Evolutionary conservation across 2,797 vertebrate genomes (phyloP), one percentile per base, ranked within the genome.

Genomic region (Sus cebifrons): DNA sequence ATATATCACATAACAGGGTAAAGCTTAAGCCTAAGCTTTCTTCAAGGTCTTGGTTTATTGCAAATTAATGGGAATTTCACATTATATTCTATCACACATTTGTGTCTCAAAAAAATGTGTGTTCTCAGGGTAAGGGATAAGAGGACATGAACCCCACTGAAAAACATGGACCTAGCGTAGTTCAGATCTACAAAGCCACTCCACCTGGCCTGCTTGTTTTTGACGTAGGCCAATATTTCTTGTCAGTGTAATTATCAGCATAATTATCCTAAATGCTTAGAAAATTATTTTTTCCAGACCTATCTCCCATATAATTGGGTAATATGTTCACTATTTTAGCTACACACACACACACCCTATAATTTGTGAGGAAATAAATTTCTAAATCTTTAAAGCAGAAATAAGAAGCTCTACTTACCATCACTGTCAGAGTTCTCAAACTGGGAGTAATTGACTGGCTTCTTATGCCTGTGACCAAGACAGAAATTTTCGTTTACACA

Each of bases 401-500:
- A 75, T 68, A 89, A 71, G 6, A 95, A 75, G 21, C n/a, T 91
- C 52, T 75, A 97, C 98, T 97, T 97, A 99, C 99, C 98, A 29
- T 99, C 99, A 52, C 99, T 99, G 75, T 99, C 98, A 23, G 98
- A 98, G 93, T 99, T 98, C 20, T 98, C 98, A 96, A 98, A 97
- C 74, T 99, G 99, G 84, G 98, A 98, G 97, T 99, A 99, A 98
- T 99, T 99, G 32, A 99, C 98, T 81, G 89, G 54, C 92, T 99
- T 99, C 89, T 98, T 99, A 96, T 97, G 99, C 98, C 99, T 99
- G 98, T 14, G 14, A 86, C 0, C n/a, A 94, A 96, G 67, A 93
- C 0, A 92, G 0, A 92, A 12, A 36, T 3, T 84, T 91, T 92
- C 89, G 60, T 88, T 90, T 95, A 92, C 7, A 86, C 49, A 94